Percentiles rank a stretch among this genome's conserved stretches.
phyloP scores from a whole-genome alignment of 2,113 vertebrate species.

The Lasiurus borealis region DNA sequence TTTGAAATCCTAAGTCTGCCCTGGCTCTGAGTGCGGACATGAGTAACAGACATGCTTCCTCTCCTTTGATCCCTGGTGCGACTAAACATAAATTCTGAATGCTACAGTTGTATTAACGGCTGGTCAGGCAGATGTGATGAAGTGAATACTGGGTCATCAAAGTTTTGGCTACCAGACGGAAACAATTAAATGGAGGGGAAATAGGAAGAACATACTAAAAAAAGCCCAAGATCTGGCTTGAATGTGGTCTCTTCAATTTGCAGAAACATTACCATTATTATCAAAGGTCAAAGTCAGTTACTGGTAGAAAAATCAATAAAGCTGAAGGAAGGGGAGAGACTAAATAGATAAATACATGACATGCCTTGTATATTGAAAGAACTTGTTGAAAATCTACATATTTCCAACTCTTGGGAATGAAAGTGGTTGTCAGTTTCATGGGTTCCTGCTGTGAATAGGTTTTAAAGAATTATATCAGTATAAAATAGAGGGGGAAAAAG shows the following conservation, averaged over 20 bases:
- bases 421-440: neutral
- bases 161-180: neutral
- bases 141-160: neutral
- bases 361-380: neutral
- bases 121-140: neutral
- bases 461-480: slow-evolving; percentile 64
- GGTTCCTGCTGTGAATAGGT: slow-evolving; percentile 56
- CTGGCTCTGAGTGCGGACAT: neutral
- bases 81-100: neutral
- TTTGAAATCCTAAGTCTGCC: neutral
- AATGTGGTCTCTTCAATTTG: neutral
- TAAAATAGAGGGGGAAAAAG: neutral
- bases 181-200: neutral
- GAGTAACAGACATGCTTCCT: neutral
- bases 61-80: neutral
- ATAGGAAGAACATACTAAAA: neutral
- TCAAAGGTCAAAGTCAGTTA: slow-evolving; percentile 62
- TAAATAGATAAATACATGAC: slow-evolving; percentile 36
- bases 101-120: neutral
- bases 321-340: neutral
- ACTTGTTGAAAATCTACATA: slow-evolving; percentile 66
- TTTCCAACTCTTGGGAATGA: slow-evolving; percentile 60
- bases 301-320: slow-evolving; percentile 53
- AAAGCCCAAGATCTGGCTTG: slow-evolving; percentile 10
- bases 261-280: neutral